Conservation (phyloP, 2,888 invertebrate species). For the Scaptomyza flava region DNA sequence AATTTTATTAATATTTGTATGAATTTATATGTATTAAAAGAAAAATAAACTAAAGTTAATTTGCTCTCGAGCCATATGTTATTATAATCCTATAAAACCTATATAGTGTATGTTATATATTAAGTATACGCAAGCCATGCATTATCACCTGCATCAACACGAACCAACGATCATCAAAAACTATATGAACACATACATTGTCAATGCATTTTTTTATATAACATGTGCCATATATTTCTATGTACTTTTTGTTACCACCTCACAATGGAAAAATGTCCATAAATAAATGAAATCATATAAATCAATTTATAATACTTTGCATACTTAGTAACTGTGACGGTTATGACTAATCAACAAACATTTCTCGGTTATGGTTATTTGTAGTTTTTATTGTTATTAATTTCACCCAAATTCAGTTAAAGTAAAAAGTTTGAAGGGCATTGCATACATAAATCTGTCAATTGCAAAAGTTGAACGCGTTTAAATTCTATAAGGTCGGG, state of each 20-base stretch:
- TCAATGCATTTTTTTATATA: conserved; percentile 40
- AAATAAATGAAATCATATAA: conserved; percentile 64
- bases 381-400: conserved; percentile 10
- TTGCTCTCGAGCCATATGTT: conserved; percentile 31
- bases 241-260: conserved; percentile 60
- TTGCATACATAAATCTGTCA: conserved; percentile 70
- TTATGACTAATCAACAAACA: conserved; percentile 33
- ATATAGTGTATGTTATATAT: conserved; percentile 1
- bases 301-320: conserved; percentile 36
- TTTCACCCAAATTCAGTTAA: conserved; percentile 30
- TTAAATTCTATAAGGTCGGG: conserved; percentile 50
- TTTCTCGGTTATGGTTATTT: conserved; percentile 56
- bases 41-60: neutral
- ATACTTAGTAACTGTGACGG: neutral
- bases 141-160: conserved; percentile 34
- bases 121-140: conserved; percentile 12
- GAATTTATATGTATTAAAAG: conserved; percentile 29
- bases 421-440: conserved; percentile 26
- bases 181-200: conserved; percentile 41
- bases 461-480: conserved; percentile 67
- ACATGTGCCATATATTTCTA: conserved; percentile 48
- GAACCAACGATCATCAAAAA: conserved; percentile 17
- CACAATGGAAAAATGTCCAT: conserved; percentile 35
- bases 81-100: conserved; percentile 18
- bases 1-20: conserved; percentile 73